Percentiles rank a stretch among this genome's conserved stretches.
These are phyloP conservation scores for Monodelphis domestica DNA, from an alignment of 2,797 vertebrate species.

Conservation along the genomic window DNA sequence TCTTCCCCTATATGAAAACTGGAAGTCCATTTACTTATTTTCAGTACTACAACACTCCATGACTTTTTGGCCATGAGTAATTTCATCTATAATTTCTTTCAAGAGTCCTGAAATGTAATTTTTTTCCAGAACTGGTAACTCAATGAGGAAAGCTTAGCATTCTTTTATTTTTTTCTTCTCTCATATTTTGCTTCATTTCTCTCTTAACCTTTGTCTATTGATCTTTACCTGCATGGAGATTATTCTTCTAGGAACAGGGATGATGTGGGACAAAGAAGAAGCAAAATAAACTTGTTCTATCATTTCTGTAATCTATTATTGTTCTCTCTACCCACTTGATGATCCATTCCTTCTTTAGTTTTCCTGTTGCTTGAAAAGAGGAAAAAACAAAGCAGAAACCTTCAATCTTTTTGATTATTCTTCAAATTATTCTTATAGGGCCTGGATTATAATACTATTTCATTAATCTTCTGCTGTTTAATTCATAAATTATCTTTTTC, in stretches of 20 bases:
- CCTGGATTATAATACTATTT: neutral
- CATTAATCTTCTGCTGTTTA: neutral
- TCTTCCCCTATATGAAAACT: neutral
- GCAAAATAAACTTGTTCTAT: neutral
- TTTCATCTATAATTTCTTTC: neutral
- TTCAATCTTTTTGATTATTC: neutral
- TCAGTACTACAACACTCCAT: neutral
- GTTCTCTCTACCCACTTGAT: neutral
- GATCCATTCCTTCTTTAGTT: neutral
- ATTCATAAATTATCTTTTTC: neutral
- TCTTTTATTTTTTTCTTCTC: neutral
- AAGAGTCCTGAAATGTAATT: neutral
- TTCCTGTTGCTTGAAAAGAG: neutral
- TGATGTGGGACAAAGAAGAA: neutral
- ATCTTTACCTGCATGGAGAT: neutral
- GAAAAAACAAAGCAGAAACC: neutral
- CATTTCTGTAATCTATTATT: neutral
- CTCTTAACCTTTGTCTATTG: neutral
- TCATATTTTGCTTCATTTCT: neutral
- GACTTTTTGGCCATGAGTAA: neutral
- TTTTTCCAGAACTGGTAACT: neutral
- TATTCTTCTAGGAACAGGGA: neutral
- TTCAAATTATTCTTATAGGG: neutral
- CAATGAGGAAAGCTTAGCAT: neutral
- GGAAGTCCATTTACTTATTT: neutral